These are phyloP conservation scores for Hymenochirus boettgeri DNA, from an alignment of 2,113 vertebrate species.

Conservation along the genomic window DNA sequence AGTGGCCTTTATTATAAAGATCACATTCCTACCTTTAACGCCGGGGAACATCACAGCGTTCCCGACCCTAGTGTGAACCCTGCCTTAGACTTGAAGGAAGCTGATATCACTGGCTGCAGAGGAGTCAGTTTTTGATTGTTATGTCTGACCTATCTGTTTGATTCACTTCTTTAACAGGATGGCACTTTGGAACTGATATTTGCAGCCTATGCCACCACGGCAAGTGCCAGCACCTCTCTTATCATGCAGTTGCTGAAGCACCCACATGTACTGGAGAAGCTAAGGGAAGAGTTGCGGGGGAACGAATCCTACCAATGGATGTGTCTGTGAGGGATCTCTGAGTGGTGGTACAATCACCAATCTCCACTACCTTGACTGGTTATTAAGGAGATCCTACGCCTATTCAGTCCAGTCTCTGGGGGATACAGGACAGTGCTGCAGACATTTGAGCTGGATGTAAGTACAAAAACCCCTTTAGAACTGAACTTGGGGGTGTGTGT, in stretches of 20 bases:
- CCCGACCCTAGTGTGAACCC: too few relatives aligned
- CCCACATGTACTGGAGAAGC: conserved; percentile 81
- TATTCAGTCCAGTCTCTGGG: conserved; percentile 88
- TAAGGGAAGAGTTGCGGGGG: conserved; percentile 82
- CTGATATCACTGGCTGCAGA: too few relatives aligned
- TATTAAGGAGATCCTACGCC: conserved; percentile 94
- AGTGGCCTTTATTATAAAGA: too few relatives aligned
- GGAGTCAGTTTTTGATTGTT: too few relatives aligned
- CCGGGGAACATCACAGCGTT: too few relatives aligned
- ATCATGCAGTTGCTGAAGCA: conserved; percentile 95
- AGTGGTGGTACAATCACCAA: conserved; percentile 75
- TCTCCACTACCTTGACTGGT: conserved; percentile 95
- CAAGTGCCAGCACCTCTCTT: conserved; percentile 91
- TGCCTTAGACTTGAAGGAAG: too few relatives aligned
- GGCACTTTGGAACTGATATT: conserved; percentile 96
- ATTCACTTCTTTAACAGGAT: conserved; percentile 62
- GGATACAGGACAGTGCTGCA: conserved; percentile 92
- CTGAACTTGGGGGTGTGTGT: too few relatives aligned
- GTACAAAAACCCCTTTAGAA: too few relatives aligned
- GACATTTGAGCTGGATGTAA: conserved; percentile 95
- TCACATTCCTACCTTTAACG: too few relatives aligned
- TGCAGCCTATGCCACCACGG: conserved; percentile 89
- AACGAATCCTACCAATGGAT: conserved; percentile 81
- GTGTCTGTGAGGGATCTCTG: conserved; percentile 81
- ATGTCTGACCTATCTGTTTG: too few relatives aligned